Percentiles rank a stretch among this genome's conserved stretches.
Evolutionary conservation across 1,140 invertebrate species (phyloP).

Genomic region (Drosophila elegans): DNA sequence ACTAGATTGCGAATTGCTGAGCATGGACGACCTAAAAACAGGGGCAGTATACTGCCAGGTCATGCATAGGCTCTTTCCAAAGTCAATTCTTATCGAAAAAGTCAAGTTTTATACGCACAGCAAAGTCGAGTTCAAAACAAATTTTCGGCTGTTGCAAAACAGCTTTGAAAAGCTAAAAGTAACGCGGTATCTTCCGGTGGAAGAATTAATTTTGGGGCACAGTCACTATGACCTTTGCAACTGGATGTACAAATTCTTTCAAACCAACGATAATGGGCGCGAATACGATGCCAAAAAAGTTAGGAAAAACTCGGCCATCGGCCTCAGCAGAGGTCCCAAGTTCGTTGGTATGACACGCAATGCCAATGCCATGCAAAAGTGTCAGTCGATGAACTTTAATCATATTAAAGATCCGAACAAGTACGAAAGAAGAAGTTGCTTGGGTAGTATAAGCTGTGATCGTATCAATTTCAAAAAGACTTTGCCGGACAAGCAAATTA

Average conservation of each 20-base stretch:
- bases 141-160: neutral
- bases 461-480: neutral
- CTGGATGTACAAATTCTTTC: conserved; percentile 3
- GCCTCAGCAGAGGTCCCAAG: neutral
- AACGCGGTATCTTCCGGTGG: neutral
- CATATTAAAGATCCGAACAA: neutral
- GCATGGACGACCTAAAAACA: neutral
- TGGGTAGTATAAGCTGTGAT: neutral
- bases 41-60: conserved; percentile 8
- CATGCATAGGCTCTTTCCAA: conserved; percentile 4
- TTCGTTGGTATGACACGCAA: neutral
- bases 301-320: neutral
- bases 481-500: neutral
- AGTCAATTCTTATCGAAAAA: neutral
- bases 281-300: conserved; percentile 7
- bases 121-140: neutral
- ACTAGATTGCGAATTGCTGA: neutral
- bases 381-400: conserved; percentile 5
- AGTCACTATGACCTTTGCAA: conserved; percentile 1
- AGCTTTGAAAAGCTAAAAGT: neutral
- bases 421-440: neutral
- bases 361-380: neutral
- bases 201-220: neutral
- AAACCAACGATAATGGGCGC: neutral
- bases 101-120: conserved; percentile 2